Conservation (phyloP, 2,888 invertebrate species). For the Luffia ferchaultella region DNA sequence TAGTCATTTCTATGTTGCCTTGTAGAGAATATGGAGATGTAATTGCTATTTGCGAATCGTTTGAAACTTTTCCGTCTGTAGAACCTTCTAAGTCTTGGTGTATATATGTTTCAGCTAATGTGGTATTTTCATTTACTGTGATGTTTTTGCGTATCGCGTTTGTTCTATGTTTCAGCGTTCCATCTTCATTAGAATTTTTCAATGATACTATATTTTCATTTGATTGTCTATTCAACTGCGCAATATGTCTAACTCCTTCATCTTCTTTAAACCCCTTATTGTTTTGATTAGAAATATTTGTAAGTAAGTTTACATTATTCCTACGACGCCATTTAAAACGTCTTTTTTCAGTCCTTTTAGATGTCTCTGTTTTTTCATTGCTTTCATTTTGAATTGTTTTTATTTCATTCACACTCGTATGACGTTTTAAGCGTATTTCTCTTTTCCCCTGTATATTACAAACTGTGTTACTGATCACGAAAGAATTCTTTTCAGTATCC, state of each 20-base stretch:
- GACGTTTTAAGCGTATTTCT: slow-evolving; percentile 23
- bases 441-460: neutral
- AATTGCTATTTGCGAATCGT: neutral
- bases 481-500: no score
- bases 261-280: neutral
- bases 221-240: no score
- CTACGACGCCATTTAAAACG: slow-evolving; percentile 30
- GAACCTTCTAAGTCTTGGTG: neutral
- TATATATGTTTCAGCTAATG: no score
- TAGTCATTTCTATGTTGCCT: neutral
- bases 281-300: neutral
- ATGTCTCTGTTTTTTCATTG: slow-evolving; percentile 9
- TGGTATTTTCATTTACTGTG: neutral
- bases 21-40: neutral
- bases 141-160: neutral
- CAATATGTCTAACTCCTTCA: no score
- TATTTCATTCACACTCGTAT: no score
- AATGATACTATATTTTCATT: no score
- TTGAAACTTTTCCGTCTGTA: neutral
- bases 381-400: no score
- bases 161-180: no score
- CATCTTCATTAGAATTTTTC: no score
- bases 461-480: no score
- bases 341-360: slow-evolving; percentile 15
- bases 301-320: slow-evolving; percentile 10